Percentiles rank a stretch among this genome's conserved stretches.
phyloP scores from a whole-genome alignment of 2,888 invertebrate genomes.

The Nomada fabriciana region DNA sequence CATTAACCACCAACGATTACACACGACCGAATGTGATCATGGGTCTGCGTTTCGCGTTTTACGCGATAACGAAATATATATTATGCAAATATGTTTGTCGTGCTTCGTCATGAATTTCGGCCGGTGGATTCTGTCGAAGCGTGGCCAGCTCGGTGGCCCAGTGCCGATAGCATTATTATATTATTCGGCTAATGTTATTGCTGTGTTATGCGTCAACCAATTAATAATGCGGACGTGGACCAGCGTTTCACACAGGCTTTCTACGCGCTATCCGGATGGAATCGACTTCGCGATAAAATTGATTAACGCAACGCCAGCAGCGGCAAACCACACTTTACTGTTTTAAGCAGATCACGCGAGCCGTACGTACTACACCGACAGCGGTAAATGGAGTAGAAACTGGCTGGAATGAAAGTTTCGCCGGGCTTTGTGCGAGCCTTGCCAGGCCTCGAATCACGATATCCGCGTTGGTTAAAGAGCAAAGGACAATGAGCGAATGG shows the following conservation, averaged over 20 bases:
- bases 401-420: conserved; percentile 40
- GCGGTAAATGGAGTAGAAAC: conserved; percentile 54
- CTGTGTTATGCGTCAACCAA: conserved; percentile 69
- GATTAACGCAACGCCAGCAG: conserved; percentile 66
- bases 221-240: conserved; percentile 72
- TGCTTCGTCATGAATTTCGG: conserved; percentile 61
- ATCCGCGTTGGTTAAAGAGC: conserved; percentile 17
- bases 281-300: conserved; percentile 73
- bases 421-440: not conserved
- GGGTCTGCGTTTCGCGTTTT: conserved; percentile 43
- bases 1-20: conserved; percentile 5
- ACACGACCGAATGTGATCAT: conserved; percentile 41
- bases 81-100: conserved; percentile 71
- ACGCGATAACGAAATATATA: conserved; percentile 56
- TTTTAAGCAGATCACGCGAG: conserved; percentile 60
- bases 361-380: conserved; percentile 31
- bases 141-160: conserved; percentile 56
- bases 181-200: conserved; percentile 79
- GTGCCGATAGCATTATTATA: conserved; percentile 75
- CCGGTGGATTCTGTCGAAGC: conserved; percentile 35
- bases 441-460: conserved; percentile 38
- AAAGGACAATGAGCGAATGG: conserved; percentile 9
- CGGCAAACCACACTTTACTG: conserved; percentile 59
- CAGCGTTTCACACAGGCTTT: conserved; percentile 61
- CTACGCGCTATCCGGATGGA: conserved; percentile 59